Evolutionary conservation across 2,113 vertebrate genomes (phyloP).

Genomic region (Calyptommatus sinebrachiatus): DNA sequence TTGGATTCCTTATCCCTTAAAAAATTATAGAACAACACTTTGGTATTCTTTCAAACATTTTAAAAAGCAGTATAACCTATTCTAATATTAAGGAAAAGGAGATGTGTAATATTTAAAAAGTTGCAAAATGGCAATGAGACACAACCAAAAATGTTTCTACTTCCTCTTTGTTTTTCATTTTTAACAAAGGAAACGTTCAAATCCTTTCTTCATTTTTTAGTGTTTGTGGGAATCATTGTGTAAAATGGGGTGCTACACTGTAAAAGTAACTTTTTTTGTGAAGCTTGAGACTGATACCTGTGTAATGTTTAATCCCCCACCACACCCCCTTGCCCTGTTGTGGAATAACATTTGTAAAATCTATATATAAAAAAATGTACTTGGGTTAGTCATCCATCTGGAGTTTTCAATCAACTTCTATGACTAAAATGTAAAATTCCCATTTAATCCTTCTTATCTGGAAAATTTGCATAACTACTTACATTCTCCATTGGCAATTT

Average conservation of each 20-base stretch:
- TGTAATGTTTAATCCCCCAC: not conserved
- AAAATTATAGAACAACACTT: not conserved
- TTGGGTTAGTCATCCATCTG: not conserved
- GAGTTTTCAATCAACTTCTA: not conserved
- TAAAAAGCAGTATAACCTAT: not conserved
- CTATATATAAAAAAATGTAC: slow-evolving; percentile 1
- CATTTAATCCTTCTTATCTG: not conserved
- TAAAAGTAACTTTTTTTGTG: slow-evolving; percentile 23
- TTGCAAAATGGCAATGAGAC: not conserved
- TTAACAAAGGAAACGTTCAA: not conserved
- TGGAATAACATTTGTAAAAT: not conserved
- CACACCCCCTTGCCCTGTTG: not conserved
- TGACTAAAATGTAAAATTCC: not conserved
- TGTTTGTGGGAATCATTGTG: slow-evolving; percentile 21
- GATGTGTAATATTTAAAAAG: slow-evolving; percentile 22
- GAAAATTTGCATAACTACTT: not conserved
- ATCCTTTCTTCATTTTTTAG: slow-evolving; percentile 16
- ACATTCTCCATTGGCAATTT: not conserved
- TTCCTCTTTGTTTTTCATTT: slow-evolving; percentile 8
- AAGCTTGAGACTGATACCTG: not conserved
- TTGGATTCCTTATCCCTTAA: slow-evolving; percentile 3
- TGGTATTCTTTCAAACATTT: slow-evolving; percentile 2
- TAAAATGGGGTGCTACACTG: slow-evolving; percentile 7
- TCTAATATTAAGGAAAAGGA: not conserved
- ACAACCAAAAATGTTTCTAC: slow-evolving; percentile 15